These are phyloP conservation scores for Coracias cyanogaster DNA, from an alignment of 2,797 vertebrate species.

Conservation along the genomic window DNA sequence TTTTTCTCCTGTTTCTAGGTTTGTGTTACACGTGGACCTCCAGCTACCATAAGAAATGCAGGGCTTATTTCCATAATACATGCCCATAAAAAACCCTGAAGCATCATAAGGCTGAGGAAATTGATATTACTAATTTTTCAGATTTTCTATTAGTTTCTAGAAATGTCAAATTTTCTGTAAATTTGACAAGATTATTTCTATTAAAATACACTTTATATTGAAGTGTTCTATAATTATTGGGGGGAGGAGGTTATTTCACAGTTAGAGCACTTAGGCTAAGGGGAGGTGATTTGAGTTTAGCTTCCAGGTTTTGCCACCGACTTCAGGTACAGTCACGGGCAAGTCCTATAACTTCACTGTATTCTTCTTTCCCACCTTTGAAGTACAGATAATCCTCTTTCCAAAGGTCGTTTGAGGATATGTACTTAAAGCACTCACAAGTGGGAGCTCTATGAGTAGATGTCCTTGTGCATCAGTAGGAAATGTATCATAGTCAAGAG, in stretches of 20 bases:
- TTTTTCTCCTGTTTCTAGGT: neutral
- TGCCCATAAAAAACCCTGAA: neutral
- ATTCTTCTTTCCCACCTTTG: neutral
- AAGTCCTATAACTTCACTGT: neutral
- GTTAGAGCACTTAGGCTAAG: neutral
- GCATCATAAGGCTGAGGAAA: neutral
- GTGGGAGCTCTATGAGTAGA: neutral
- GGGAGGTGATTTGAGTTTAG: neutral
- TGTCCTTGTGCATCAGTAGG: neutral
- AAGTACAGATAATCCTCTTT: neutral
- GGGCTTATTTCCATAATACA: neutral
- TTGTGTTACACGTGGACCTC: neutral
- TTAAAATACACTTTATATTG: neutral
- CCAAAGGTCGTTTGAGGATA: neutral
- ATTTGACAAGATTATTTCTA: neutral
- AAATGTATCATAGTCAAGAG: neutral
- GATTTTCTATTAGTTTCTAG: neutral
- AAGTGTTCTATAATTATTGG: neutral
- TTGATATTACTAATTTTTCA: neutral
- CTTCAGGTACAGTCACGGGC: neutral
- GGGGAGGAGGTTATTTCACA: neutral
- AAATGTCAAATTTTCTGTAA: neutral
- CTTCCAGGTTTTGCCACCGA: neutral
- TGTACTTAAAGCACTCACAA: neutral
- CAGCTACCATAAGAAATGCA: neutral